These are phyloP conservation scores for Tolypeutes matacus DNA, from an alignment of 2,797 vertebrate species.

Conservation along the genomic window DNA sequence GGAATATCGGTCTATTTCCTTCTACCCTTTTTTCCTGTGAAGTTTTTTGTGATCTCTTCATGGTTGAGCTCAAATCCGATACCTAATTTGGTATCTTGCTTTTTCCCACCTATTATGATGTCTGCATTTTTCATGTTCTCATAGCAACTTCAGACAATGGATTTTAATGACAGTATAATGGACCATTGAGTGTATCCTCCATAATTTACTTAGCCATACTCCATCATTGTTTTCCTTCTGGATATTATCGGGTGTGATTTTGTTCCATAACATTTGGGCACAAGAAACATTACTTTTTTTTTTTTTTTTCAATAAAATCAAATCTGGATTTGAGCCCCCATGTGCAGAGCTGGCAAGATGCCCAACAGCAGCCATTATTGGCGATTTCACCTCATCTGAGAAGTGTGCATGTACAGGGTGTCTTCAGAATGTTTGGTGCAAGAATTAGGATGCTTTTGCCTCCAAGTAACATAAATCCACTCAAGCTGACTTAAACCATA, in stretches of 20 bases:
- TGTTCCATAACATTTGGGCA: conserved; percentile 28
- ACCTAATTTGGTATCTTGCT: conserved; percentile 47
- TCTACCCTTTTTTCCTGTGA: conserved; percentile 28
- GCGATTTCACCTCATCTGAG: neutral
- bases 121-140: conserved; percentile 57
- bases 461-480: neutral
- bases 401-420: neutral
- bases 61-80: conserved; percentile 50
- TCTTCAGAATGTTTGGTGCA: conserved; percentile 24
- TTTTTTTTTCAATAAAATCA: conserved; percentile 49
- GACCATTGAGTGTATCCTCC: neutral
- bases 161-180: conserved; percentile 37
- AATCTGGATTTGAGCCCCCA: conserved; percentile 52
- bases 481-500: conserved; percentile 10
- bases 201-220: conserved; percentile 35
- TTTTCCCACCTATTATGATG: neutral
- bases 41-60: conserved; percentile 53
- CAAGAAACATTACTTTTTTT: neutral
- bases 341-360: neutral
- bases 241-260: conserved; percentile 18
- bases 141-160: neutral
- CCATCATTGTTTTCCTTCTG: conserved; percentile 31
- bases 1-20: conserved; percentile 60
- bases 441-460: neutral
- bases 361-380: neutral